Percentiles rank a stretch among this genome's conserved stretches.
Evolutionary conservation across 2,113 vertebrate genomes (phyloP).

Genomic region (Oncorhynchus masou): DNA sequence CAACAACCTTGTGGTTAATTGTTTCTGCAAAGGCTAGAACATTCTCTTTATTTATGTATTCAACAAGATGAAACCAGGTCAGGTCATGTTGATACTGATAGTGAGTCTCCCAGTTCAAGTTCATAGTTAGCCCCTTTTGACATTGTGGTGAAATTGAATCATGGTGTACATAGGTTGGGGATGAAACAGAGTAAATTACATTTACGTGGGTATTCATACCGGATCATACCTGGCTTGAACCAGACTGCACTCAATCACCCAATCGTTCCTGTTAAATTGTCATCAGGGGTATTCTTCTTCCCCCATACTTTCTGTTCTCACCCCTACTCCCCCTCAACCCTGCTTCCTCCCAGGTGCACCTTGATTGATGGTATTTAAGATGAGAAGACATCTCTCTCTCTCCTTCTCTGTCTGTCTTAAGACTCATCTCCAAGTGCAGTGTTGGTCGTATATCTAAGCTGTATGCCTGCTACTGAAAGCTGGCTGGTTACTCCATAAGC

Average conservation of each 20-base stretch:
- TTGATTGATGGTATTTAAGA: constrained; percentile 63
- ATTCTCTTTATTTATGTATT: no score
- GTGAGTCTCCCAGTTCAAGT: no score
- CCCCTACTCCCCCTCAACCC: constrained; percentile 37
- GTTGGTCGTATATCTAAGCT: constrained; percentile 46
- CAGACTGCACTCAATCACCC: constrained; percentile 21
- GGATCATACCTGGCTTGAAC: constrained; percentile 39
- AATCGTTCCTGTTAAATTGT: constrained; percentile 36
- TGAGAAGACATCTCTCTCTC: constrained; percentile 28
- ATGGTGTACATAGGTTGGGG: no score
- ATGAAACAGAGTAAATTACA: background rate
- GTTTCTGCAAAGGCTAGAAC: background rate
- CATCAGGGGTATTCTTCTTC: constrained; percentile 13
- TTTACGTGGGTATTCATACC: background rate
- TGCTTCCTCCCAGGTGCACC: constrained; percentile 67
- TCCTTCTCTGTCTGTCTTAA: constrained; percentile 19
- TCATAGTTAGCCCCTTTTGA: background rate
- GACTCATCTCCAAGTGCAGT: constrained; percentile 8
- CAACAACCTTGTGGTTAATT: background rate
- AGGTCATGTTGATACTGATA: no score
- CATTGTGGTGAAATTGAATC: constrained; percentile 13
- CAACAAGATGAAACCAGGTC: no score
- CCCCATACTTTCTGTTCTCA: background rate
- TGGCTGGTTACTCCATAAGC: constrained; percentile 42
- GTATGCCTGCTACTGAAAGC: constrained; percentile 36